Percentiles rank a stretch among this genome's conserved stretches.
Conservation (phyloP, 2,888 invertebrate genomes). For the Artemia sinica region DNA sequence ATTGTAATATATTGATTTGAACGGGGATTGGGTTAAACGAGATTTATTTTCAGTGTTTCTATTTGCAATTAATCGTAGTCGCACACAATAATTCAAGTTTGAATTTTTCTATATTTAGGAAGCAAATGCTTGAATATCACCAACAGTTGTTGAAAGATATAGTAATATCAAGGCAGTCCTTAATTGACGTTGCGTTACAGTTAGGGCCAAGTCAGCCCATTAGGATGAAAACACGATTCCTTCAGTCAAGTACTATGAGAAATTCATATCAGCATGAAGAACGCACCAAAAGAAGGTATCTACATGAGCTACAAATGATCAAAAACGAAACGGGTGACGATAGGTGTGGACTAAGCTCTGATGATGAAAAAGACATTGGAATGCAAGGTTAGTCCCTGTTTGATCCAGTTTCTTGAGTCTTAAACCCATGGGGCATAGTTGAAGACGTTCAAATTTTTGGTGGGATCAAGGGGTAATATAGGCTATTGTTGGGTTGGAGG, state of each 20-base stretch:
- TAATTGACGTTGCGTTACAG: constrained; percentile 46
- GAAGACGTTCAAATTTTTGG: no score
- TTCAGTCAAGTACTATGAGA: constrained; percentile 26
- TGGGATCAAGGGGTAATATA: no score
- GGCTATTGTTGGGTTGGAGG: no score
- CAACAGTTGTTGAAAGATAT: constrained; percentile 52
- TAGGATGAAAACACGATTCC: constrained; percentile 25
- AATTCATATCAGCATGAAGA: constrained; percentile 24
- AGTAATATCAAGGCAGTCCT: constrained; percentile 50
- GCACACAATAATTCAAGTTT: no score
- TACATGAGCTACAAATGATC: constrained; percentile 51
- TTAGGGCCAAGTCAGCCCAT: constrained; percentile 42
- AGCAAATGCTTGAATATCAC: constrained; percentile 31
- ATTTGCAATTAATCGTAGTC: no score
- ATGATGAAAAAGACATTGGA: constrained; percentile 7
- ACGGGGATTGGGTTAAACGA: no score
- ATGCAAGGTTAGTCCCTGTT: not conserved
- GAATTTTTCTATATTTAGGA: not conserved
- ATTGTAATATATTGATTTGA: no score
- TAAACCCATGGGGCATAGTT: no score
- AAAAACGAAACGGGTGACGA: constrained; percentile 49
- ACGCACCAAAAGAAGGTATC: constrained; percentile 30
- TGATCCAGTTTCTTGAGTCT: no score
- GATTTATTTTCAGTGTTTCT: no score
- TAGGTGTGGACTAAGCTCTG: not conserved